These are phyloP conservation scores for Hesperophylax magnus DNA, from an alignment of 1,140 invertebrate species.

Conservation along the genomic window DNA sequence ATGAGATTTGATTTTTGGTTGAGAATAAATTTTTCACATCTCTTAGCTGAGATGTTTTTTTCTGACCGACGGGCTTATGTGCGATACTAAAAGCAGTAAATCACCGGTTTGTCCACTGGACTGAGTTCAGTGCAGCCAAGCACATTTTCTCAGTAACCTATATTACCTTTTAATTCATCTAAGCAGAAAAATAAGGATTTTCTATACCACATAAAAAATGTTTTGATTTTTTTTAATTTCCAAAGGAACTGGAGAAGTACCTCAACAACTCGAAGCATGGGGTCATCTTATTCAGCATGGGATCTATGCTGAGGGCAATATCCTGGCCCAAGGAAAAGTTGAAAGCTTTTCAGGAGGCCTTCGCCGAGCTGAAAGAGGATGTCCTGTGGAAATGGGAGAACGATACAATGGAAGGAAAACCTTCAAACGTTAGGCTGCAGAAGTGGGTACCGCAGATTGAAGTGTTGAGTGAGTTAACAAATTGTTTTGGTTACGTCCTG, in stretches of 20 bases:
- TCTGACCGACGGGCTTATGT: too few species aligned
- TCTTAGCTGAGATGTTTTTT: too few species aligned
- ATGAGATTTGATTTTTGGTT: too few species aligned
- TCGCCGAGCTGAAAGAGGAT: conserved; percentile 64
- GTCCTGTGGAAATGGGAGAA: conserved; percentile 69
- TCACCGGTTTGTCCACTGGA: too few species aligned
- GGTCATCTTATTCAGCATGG: conserved; percentile 62
- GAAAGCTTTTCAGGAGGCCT: conserved; percentile 61
- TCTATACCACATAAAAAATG: too few species aligned
- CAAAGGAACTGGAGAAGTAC: conserved; percentile 59
- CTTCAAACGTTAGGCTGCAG: conserved; percentile 59
- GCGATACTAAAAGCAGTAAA: too few species aligned
- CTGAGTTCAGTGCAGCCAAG: too few species aligned
- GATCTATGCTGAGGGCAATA: conserved; percentile 58
- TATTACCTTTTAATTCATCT: too few species aligned
- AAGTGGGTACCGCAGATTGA: conserved; percentile 62
- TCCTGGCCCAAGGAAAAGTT: conserved; percentile 58
- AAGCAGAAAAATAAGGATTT: too few species aligned
- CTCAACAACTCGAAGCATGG: conserved; percentile 59
- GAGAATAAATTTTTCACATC: too few species aligned
- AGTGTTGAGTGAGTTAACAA: conserved; percentile 62
- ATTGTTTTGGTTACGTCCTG: conserved; percentile 36
- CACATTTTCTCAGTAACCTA: too few species aligned
- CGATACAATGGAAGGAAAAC: conserved; percentile 54
- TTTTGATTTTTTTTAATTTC: neutral